These are phyloP conservation scores for Leptura quadrifasciata DNA, from an alignment of 2,888 invertebrate genomes.

Conservation along the genomic window DNA sequence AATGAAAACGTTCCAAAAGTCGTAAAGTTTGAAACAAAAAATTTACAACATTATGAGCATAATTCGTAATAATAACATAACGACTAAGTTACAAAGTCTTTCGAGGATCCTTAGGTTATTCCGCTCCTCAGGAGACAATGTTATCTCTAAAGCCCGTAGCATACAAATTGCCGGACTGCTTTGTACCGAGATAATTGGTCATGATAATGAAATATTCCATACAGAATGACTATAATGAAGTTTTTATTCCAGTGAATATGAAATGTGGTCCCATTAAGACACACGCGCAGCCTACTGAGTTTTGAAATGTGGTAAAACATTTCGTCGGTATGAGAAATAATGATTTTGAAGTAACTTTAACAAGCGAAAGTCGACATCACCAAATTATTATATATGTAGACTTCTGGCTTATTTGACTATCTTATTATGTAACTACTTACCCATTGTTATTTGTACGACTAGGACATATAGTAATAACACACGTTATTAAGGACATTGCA, in stretches of 20 bases:
- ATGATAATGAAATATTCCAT: constrained; percentile 61
- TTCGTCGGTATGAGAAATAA: not conserved
- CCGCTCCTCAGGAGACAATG: constrained; percentile 59
- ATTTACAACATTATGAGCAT: constrained; percentile 22
- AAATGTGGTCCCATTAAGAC: constrained; percentile 54
- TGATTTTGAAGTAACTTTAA: constrained; percentile 18
- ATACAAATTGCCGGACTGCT: constrained; percentile 63
- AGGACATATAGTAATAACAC: not conserved
- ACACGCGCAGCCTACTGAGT: constrained; percentile 37
- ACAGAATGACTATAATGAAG: constrained; percentile 59
- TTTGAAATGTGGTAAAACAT: constrained; percentile 9
- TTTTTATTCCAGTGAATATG: constrained; percentile 58
- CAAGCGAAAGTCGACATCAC: constrained; percentile 12
- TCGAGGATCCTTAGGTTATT: constrained; percentile 45
- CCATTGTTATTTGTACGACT: not conserved
- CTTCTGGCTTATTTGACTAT: not conserved
- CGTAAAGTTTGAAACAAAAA: constrained; percentile 11
- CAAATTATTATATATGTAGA: constrained; percentile 3
- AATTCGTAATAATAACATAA: constrained; percentile 44
- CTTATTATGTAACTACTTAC: constrained; percentile 12
- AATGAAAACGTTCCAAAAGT: not conserved
- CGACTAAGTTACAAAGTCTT: constrained; percentile 46
- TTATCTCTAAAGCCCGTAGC: constrained; percentile 58
- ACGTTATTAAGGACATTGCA: too few species aligned
- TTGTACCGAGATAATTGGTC: constrained; percentile 60